Base-by-base conservation (phyloP, 1,140 invertebrate species). In the Brachionus plicatilis region DNA sequence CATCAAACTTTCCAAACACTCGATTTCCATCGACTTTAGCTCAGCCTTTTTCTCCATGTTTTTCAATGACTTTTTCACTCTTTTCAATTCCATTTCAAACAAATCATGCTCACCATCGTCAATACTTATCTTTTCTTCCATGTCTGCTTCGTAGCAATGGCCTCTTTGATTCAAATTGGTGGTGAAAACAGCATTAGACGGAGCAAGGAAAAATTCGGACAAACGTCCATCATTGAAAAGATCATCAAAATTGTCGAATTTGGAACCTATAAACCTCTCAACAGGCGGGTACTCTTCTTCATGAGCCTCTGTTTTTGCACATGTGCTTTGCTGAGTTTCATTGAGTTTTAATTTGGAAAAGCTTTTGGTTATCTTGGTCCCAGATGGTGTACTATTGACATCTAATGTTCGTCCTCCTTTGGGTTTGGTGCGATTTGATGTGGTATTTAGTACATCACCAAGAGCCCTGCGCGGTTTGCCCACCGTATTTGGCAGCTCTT, bases 191-290 rank as follows among this genome's bases (percentile, higher is more conserved):
- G 24, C 17, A 76, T 76, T 76, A 1, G 20, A 12, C 14, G n/a
- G 20, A 50, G 72, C 72, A 4, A 76, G 20, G 9, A 50, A 50
- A 11, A 76, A 27, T 12, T 82, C 79, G 1, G 50, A 65, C 37
- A 82, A 45, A 45, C 53, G 50, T 2, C 53, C 53, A 45, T 68
- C 79, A 41, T 17, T 24, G n/a, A 82, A 82, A 4, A 82, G 20
- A 82, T 82, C 79, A 68, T 82, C 79, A 82, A 82, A 82, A 47
- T 82, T 82, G 53, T 82, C 79, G 27, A 43, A 65, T 68, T 82
- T 82, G 17, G 53, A 65, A 4, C 79, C 65, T 7, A 65, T 60
- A 41, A 68, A 82, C 8, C 41, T 37, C 27, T 82, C 79, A 24
- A 65, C 79, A 27, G 20, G 53, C 3, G 50, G 50, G 20, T 43